Evolutionary conservation across 2,888 invertebrate genomes (phyloP).

Genomic region (Patella pellucida): DNA sequence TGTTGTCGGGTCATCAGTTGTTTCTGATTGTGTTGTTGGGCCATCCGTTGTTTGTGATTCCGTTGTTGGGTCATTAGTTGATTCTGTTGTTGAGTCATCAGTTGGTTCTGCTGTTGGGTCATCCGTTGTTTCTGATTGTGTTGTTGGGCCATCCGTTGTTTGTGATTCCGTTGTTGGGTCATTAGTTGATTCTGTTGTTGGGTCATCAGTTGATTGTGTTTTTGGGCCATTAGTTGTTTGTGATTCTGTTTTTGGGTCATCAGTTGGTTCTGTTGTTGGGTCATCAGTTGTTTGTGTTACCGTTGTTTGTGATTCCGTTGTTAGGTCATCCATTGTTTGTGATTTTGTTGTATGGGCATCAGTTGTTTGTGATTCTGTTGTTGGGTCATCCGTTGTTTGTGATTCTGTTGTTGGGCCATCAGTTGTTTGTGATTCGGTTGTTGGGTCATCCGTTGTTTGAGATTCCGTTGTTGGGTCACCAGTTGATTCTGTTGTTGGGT

Average conservation of each 20-base stretch:
- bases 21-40: neutral
- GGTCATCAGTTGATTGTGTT: neutral
- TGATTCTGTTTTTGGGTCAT: neutral
- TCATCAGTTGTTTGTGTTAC: neutral
- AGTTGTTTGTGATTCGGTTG: neutral
- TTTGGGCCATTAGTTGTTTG: neutral
- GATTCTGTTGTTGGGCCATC: neutral
- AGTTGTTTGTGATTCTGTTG: neutral
- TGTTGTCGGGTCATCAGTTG: neutral
- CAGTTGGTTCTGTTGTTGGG: constrained; percentile 2
- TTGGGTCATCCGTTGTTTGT: neutral
- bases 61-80: neutral
- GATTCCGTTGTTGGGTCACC: neutral
- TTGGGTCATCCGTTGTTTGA: neutral
- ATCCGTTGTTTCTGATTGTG: neutral
- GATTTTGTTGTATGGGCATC: neutral
- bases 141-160: neutral
- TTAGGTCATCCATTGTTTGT: neutral
- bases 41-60: neutral
- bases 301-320: neutral
- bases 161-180: neutral
- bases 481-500: constrained; percentile 1
- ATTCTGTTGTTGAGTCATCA: neutral
- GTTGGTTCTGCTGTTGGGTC: neutral
- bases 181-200: neutral